Conservation (phyloP, 2,888 invertebrate species). For the Conops quadrifasciatus region DNA sequence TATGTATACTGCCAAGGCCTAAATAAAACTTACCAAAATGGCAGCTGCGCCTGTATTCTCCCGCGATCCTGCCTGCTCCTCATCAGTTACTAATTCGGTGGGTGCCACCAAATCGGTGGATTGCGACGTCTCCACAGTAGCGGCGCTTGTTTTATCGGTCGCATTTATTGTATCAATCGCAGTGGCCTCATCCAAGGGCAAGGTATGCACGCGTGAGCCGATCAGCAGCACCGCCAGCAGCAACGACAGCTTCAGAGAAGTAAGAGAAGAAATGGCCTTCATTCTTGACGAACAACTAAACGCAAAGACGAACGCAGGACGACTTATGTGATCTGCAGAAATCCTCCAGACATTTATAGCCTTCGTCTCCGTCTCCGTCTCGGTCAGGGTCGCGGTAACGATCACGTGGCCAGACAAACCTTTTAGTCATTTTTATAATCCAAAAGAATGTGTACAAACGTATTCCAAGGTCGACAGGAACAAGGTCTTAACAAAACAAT, state of each 20-base stretch:
- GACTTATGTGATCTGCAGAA: slow-evolving; percentile 16
- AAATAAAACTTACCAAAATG: slow-evolving; percentile 15
- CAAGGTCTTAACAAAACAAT: neutral
- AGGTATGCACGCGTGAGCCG: neutral
- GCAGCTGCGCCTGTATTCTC: slow-evolving; percentile 29
- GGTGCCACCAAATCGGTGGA: neutral
- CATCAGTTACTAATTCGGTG: neutral
- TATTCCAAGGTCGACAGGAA: neutral
- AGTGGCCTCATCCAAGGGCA: slow-evolving; percentile 33
- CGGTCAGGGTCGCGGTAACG: neutral
- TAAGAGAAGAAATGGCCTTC: neutral
- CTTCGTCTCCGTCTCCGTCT: slow-evolving; percentile 5
- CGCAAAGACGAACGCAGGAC: slow-evolving; percentile 22
- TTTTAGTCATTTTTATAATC: neutral
- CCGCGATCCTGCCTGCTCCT: neutral
- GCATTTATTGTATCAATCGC: neutral
- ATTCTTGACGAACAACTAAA: slow-evolving; percentile 17
- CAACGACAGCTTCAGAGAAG: neutral
- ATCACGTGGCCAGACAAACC: too few species aligned
- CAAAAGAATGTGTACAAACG: too few species aligned
- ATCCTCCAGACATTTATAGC: slow-evolving; percentile 35
- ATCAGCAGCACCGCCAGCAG: neutral
- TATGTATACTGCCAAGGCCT: too few species aligned
- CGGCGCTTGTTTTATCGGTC: neutral
- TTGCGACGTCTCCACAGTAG: neutral